Conservation (phyloP, 2,113 vertebrate genomes). For the Rana temporaria region DNA sequence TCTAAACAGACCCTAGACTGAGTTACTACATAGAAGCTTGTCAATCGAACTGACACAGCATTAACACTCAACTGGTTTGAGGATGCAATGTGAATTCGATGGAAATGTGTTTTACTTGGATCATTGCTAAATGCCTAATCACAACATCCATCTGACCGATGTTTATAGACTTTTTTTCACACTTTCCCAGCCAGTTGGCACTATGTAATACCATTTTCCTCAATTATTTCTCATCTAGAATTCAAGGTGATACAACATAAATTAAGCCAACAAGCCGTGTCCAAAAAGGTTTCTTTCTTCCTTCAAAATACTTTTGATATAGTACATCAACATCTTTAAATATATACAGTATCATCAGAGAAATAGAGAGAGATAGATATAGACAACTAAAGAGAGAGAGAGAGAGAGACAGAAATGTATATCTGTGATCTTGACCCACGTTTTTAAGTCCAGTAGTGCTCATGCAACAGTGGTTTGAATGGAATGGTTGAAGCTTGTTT, state of each 20-base stretch:
- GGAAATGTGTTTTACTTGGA: conserved; percentile 34
- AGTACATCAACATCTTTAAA: no score
- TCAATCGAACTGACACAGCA: conserved; percentile 35
- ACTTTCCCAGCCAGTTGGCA: neutral
- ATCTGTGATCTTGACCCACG: no score
- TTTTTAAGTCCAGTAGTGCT: no score
- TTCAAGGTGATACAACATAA: neutral
- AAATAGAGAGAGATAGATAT: no score
- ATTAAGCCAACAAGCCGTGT: neutral
- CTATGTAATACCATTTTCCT: neutral
- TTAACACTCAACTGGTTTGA: conserved; percentile 5
- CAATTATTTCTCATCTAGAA: neutral
- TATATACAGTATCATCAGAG: no score
- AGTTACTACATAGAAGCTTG: conserved; percentile 13
- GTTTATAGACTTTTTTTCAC: conserved; percentile 26
- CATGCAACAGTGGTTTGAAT: no score
- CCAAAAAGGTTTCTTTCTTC: no score
- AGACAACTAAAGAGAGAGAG: no score
- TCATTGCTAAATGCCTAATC: conserved; percentile 31
- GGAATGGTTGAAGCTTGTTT: no score
- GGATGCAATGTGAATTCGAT: conserved; percentile 26
- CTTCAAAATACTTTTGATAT: no score
- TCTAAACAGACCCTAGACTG: conserved; percentile 11
- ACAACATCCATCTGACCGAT: conserved; percentile 1
- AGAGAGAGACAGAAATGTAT: no score